phyloP scores from a whole-genome alignment of 2,113 vertebrate species.

The Rhinoptilus africanus region DNA sequence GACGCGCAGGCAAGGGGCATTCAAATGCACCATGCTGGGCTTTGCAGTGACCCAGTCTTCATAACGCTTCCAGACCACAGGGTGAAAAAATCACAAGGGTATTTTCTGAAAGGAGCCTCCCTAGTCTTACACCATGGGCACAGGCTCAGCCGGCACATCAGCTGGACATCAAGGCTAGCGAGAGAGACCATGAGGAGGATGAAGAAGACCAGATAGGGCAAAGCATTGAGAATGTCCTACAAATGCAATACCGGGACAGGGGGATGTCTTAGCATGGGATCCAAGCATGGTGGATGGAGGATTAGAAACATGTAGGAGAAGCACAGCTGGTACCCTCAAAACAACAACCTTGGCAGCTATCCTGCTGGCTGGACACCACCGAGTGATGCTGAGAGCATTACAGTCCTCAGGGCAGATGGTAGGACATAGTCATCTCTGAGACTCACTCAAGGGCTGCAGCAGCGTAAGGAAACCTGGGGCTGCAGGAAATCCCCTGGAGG shows the following conservation, averaged over 20 bases:
- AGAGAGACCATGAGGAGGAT: neutral
- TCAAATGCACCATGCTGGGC: fast-evolving
- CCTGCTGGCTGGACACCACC: neutral
- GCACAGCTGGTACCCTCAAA: neutral
- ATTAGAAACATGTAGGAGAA: neutral
- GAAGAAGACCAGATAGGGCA: neutral
- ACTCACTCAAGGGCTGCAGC: neutral
- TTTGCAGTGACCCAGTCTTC: neutral
- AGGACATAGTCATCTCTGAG: neutral
- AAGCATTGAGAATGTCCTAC: neutral
- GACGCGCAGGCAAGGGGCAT: neutral
- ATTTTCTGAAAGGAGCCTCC: neutral
- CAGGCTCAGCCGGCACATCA: neutral
- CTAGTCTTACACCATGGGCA: neutral
- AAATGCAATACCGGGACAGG: neutral
- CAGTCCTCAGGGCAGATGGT: neutral
- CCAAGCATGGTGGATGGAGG: neutral
- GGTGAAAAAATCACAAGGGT: neutral
- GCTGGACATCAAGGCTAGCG: neutral
- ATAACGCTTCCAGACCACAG: neutral
- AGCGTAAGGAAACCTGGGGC: neutral
- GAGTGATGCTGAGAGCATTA: neutral
- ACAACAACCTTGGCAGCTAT: neutral
- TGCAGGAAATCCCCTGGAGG: neutral
- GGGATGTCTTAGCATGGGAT: neutral